phyloP scores from a whole-genome alignment of 2,888 invertebrate species.

The Ischnus inquisitorius region DNA sequence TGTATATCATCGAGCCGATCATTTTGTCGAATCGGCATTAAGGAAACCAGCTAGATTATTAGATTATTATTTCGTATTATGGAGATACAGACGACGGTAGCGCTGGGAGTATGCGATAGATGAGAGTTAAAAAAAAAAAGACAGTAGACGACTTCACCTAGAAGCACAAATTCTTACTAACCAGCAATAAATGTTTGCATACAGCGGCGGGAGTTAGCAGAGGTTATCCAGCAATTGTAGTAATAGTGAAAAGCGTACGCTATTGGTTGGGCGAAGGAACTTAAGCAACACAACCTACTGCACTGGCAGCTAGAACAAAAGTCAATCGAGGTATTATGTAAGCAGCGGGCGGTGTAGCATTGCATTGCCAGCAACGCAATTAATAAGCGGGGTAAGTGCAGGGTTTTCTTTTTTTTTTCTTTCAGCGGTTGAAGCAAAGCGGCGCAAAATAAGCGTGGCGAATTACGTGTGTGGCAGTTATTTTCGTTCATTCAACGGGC shows the following conservation, averaged over 20 bases:
- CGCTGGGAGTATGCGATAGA: slow-evolving; percentile 64
- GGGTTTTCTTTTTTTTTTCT: slow-evolving; percentile 45
- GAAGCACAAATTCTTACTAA: slow-evolving; percentile 78
- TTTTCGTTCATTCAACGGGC: slow-evolving; percentile 42
- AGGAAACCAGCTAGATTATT: slow-evolving; percentile 41
- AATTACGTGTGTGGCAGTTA: slow-evolving; percentile 50
- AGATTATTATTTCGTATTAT: slow-evolving; percentile 37
- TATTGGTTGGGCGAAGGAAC: slow-evolving; percentile 80
- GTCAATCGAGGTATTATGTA: slow-evolving; percentile 77
- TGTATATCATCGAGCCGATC: slow-evolving; percentile 28
- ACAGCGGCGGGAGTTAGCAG: slow-evolving; percentile 82
- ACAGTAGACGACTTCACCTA: slow-evolving; percentile 71
- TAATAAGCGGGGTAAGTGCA: slow-evolving; percentile 64
- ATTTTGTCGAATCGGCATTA: slow-evolving; percentile 8
- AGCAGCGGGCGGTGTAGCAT: slow-evolving; percentile 72
- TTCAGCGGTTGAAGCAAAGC: slow-evolving; percentile 43
- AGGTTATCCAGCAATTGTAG: slow-evolving; percentile 81
- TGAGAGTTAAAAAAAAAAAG: slow-evolving; percentile 33
- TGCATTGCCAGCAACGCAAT: slow-evolving; percentile 49
- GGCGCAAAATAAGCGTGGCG: slow-evolving; percentile 37
- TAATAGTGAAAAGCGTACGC: slow-evolving; percentile 82
- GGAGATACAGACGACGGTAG: slow-evolving; percentile 61
- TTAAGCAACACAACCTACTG: slow-evolving; percentile 84
- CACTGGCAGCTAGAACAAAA: slow-evolving; percentile 84
- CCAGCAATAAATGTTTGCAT: slow-evolving; percentile 78